These are phyloP conservation scores for Germaria angustata DNA, from an alignment of 2,888 invertebrate genomes.

Conservation along the genomic window DNA sequence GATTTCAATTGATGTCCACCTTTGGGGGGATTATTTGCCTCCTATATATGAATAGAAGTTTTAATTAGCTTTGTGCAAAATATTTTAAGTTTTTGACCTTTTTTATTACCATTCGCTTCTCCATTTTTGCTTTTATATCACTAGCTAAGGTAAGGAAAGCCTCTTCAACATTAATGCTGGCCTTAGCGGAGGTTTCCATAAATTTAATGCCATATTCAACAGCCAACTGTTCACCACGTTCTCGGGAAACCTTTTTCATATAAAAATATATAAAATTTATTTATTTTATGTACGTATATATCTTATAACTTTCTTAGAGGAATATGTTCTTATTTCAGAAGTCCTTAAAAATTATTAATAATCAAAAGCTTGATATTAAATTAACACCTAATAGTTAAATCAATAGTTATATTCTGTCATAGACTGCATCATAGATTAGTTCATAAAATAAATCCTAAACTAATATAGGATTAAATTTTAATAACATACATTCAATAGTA, in stretches of 20 bases:
- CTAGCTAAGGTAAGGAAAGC: conserved; percentile 98
- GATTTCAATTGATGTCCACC: conserved; percentile 90
- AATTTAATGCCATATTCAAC: conserved; percentile 99
- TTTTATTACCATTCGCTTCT: conserved; percentile 94
- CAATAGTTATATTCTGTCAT: too few species aligned
- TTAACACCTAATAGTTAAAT: too few species aligned
- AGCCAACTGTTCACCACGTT: conserved; percentile 97
- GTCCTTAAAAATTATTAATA: too few species aligned
- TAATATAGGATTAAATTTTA: too few species aligned
- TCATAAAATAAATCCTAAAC: too few species aligned
- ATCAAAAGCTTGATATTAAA: too few species aligned
- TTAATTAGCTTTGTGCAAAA: conserved; percentile 25
- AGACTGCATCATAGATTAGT: too few species aligned
- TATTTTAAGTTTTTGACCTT: neutral
- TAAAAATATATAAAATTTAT: neutral
- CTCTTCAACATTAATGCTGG: conserved; percentile 98
- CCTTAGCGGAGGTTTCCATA: conserved; percentile 99
- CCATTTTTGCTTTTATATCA: conserved; percentile 99
- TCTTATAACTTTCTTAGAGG: too few species aligned
- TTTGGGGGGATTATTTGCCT: conserved; percentile 93
- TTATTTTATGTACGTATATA: too few species aligned
- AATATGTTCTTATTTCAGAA: too few species aligned
- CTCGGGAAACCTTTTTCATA: conserved; percentile 88
- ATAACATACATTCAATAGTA: too few species aligned
- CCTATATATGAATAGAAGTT: conserved; percentile 81